Base-by-base conservation (phyloP, 2,888 invertebrate species). In the Urechis unicinctus region DNA sequence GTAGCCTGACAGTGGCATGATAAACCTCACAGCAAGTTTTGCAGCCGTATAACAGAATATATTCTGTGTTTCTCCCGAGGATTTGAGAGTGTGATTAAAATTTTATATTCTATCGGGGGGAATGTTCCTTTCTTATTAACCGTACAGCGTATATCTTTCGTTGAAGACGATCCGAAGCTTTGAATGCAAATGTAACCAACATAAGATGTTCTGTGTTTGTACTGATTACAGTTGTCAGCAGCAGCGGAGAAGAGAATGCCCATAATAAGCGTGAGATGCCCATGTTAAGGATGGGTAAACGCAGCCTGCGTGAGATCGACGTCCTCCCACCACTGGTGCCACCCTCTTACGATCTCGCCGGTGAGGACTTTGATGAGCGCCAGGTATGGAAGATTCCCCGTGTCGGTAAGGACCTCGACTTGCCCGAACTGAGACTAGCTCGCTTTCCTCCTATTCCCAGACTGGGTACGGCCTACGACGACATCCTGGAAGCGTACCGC, bases 231-330 rank as follows among this genome's bases (percentile, higher is more conserved):
- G n/a, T n/a, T n/a, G n/a, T n/a, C n/a, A n/a, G n/a, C n/a, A n/a
- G n/a, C 36, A 36, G 36, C 36, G 36, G 9, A 36, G 36, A 36
- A 13, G 36, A 36, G 9, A 36, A 17, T 17, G 36, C 36, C 17
- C 36, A 17, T 13, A 17, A 9, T 17, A 62, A 57, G 47, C 44
- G 60, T 4, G 53, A 28, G n/a, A 52, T 61, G 45, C 52, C 60
- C 4, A 62, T 62, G 60, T 45, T 62, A 45, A 46, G 62, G 17
- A 61, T 62, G 60, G 62, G 62, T 41, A 61, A 61, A 45, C 54
- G 62, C 17, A 36, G 36, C 36, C n/a, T n/a, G n/a, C n/a, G n/a
- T n/a, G 43, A 30, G 13, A 24, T 57, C 13, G 44, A 41, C 22
- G 54, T 52, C 45, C 36, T 54, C 9, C 54, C 54, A 2, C 54